Conservation (phyloP, 1,140 invertebrate genomes). For the Sarcophaga peregrina region DNA sequence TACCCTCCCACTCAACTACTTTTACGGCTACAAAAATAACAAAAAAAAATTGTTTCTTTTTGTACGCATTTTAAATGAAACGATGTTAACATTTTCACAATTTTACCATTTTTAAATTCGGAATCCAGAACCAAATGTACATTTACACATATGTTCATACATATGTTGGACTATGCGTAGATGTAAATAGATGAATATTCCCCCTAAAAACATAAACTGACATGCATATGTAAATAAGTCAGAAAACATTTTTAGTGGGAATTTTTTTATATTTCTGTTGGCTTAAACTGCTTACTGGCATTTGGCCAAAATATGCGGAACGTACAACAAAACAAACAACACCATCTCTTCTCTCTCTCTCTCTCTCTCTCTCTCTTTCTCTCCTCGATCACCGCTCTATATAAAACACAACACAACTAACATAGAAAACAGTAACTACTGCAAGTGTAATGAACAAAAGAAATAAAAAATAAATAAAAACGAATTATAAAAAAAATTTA, state of each 20-base stretch:
- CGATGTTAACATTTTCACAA: neutral
- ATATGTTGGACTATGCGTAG: neutral
- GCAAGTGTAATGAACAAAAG: neutral
- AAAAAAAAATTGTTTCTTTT: constrained; percentile 1
- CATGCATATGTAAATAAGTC: constrained; percentile 12
- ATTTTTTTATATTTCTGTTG: neutral
- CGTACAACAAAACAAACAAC: neutral
- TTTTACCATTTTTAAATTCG: constrained; percentile 18
- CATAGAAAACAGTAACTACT: constrained; percentile 3
- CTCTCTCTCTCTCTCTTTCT: too few species aligned
- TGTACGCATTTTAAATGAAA: neutral
- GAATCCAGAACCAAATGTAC: neutral
- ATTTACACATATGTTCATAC: too few species aligned
- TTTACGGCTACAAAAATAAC: neutral
- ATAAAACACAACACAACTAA: neutral
- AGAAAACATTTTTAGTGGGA: neutral
- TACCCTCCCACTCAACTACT: neutral
- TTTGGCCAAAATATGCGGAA: constrained; percentile 21
- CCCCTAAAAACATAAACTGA: constrained; percentile 13
- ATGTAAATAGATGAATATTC: neutral
- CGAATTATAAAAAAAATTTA: too few species aligned
- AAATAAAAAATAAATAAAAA: neutral
- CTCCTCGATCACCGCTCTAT: too few species aligned
- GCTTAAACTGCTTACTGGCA: constrained; percentile 14
- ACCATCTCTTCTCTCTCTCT: too few species aligned